Conservation (phyloP, 2,888 invertebrate species). For the Ditula angustiorana region DNA sequence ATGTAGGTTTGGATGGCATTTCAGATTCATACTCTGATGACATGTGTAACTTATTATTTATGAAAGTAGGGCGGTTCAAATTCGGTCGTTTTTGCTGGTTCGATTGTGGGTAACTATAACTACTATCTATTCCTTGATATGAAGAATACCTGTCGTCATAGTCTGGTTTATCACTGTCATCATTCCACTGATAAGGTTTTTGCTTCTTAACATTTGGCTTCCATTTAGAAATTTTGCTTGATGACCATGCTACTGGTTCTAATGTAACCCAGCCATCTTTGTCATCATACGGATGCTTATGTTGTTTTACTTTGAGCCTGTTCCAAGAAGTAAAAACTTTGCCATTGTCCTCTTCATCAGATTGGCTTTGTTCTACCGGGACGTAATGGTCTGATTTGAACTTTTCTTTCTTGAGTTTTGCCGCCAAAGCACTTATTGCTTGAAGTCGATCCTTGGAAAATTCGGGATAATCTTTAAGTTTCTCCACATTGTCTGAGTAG, state of each 20-base stretch:
- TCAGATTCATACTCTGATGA: slow-evolving; percentile 70
- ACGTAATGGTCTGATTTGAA: slow-evolving; percentile 58
- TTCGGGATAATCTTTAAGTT: slow-evolving; percentile 78
- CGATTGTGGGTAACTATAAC: slow-evolving; percentile 57
- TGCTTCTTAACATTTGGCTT: slow-evolving; percentile 87
- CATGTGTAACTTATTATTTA: slow-evolving; percentile 72
- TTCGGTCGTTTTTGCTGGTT: slow-evolving; percentile 65
- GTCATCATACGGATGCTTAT: slow-evolving; percentile 87
- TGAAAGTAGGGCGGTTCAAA: slow-evolving; percentile 67
- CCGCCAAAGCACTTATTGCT: slow-evolving; percentile 75
- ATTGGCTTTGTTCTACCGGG: slow-evolving; percentile 53
- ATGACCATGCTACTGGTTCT: slow-evolving; percentile 92
- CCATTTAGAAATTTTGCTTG: slow-evolving; percentile 93
- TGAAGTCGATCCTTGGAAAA: slow-evolving; percentile 74
- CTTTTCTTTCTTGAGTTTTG: slow-evolving; percentile 79
- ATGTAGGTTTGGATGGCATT: slow-evolving; percentile 73
- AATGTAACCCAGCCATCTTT: slow-evolving; percentile 92
- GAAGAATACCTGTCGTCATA: slow-evolving; percentile 48
- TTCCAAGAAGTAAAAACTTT: slow-evolving; percentile 81
- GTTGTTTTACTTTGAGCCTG: slow-evolving; percentile 81
- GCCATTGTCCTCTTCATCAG: slow-evolving; percentile 60
- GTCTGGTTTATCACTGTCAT: slow-evolving; percentile 51
- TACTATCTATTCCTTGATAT: slow-evolving; percentile 60
- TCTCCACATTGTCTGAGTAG: slow-evolving; percentile 86
- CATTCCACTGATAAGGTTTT: slow-evolving; percentile 76